phyloP scores from a whole-genome alignment of 2,888 invertebrate species.

The Monochamus alternatus region DNA sequence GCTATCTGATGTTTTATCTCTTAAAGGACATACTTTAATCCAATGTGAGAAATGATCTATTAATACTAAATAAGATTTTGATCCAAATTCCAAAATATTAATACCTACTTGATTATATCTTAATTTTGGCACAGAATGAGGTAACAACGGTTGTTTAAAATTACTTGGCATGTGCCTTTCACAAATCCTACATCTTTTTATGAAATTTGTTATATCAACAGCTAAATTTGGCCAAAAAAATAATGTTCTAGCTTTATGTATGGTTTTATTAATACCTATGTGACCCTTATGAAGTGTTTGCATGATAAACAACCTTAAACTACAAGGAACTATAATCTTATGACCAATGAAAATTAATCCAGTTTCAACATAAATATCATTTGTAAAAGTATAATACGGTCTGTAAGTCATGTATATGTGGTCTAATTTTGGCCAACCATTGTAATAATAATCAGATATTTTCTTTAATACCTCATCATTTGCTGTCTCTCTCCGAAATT shows the following conservation, averaged over 20 bases:
- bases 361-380: slow-evolving; percentile 47
- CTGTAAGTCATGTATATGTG: slow-evolving; percentile 39
- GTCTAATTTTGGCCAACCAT: slow-evolving; percentile 42
- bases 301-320: too few relatives aligned
- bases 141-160: slow-evolving; percentile 50
- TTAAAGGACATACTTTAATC: slow-evolving; percentile 45
- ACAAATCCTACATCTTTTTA: slow-evolving; percentile 49
- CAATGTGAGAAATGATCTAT: too few relatives aligned
- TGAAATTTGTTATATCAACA: slow-evolving; percentile 26
- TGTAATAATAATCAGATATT: too few relatives aligned
- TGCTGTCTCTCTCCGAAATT: too few relatives aligned
- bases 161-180: too few relatives aligned
- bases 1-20: slow-evolving; percentile 50
- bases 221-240: too few relatives aligned
- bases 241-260: too few relatives aligned
- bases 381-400: slow-evolving; percentile 41
- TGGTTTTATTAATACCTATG: too few relatives aligned
- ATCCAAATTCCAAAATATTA: too few relatives aligned
- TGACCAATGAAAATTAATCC: slow-evolving; percentile 32
- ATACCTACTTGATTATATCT: slow-evolving; percentile 51
- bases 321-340: slow-evolving; percentile 16
- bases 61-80: too few relatives aligned
- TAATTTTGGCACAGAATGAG: slow-evolving; percentile 49
- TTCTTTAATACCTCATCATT: too few relatives aligned
- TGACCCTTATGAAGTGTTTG: slow-evolving; percentile 30